Base-by-base conservation (phyloP, 2,113 vertebrate species). In the Centropus unirufus region DNA sequence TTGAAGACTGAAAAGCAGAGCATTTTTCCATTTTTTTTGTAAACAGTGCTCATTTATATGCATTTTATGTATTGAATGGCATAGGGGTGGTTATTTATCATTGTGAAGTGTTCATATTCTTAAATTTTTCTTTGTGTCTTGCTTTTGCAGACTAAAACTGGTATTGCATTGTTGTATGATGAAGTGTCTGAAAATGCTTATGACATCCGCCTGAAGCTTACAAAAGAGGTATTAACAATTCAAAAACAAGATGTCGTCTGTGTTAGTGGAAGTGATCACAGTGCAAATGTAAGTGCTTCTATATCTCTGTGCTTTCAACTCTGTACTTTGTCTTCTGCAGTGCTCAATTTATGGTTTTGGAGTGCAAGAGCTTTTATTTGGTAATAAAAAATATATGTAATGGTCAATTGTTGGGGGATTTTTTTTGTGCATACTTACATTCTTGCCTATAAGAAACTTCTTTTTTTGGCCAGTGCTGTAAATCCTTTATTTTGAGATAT, bases 241-340 rank as follows among this genome's bases (percentile, higher is more conserved):
- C 99, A 99, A 97, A 99, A 98, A 91, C 98, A 99, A 97, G 99
- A 99, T 85, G 98, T 99, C 94, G 67, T 99, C 96, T 98, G 98
- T 96, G 97, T 98, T 55, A 97, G 96, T 91, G 98, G 98, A 96
- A 97, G 96, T 86, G 97, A 98, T 91, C 97, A 97, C 83, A 96
- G 98, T 93, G 95, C 98, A 98, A 98, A 98, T 97, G 99, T 99
- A 99, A 99, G 99, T 99, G 97, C 96, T 97, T 94, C 93, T 86
- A 22, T 73, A 83, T 95, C 88, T 94, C 73, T 90, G 63, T 93
- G 85, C 72, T 94, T 94, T 87, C 3, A 3, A 67, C 57, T 83
- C 39, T 5, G 2, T 75, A 64, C 32, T 91, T 88, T 54, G 30
- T 64, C n/a, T 90, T 78, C 42, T 61, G 21, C 69, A 93, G 84